Base-by-base conservation (phyloP, 2,113 vertebrate genomes). In the Spea bombifrons region DNA sequence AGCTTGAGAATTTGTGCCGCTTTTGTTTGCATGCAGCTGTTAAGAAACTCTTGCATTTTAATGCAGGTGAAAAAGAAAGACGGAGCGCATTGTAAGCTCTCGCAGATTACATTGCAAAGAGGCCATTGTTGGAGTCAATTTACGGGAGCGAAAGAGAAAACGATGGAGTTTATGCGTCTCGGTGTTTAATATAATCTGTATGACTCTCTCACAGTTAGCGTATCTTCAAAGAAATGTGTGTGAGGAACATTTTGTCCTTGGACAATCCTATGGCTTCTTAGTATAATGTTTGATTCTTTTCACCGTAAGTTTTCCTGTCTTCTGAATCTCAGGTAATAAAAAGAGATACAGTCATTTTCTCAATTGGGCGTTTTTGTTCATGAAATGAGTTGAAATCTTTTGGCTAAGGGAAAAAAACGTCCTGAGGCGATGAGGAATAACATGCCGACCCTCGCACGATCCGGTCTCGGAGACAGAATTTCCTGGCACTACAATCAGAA, bases 81-180 rank as follows among this genome's bases (percentile, higher is more conserved):
- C 5, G 49, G 5, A 17, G 49, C 12, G 49, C 43, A 66, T 79
- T 57, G 66, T 61, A 10, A 75, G 63, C 17, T 15, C 43, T 12
- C n/a, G 43, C 66, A 44, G 48, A 75, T 66, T 61, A 49, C 53
- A 57, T 63, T 61, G 50, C 45, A 71, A 70, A 49, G 66, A 70
- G 46, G 44, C n/a, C 15, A 50, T 77, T 77, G 66, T 70, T 70
- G 44, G 12, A 69, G 75, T 77, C 46, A n/a, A n/a, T 63, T 69
- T 66, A 69, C 50, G 17, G 30, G 45, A 48, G 52, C 30, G 44
- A 49, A 45, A 12, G 45, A 55, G 74, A 67, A 59, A 68, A 68
- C 67, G 30, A 76, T 77, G 66, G 47, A 75, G 55, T 67, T 15
- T 67, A 4, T 47, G 13, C 12, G 12, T 43, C 49, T 67, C 16